Base-by-base conservation (phyloP, 2,888 invertebrate species). In the Cabera pusaria region DNA sequence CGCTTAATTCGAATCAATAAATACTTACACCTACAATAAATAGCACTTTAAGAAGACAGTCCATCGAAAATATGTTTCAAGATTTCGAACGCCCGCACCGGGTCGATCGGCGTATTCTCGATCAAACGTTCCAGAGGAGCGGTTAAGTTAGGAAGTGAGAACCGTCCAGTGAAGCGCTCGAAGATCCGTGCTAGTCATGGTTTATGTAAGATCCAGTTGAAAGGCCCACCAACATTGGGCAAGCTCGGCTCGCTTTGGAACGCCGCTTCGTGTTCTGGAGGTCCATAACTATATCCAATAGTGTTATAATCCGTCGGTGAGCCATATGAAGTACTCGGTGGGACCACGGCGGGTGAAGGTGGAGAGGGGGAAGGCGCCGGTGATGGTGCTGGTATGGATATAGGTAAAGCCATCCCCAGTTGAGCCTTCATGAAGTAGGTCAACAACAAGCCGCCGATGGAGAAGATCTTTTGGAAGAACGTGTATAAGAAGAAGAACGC, bases 381-480 rank as follows among this genome's bases (percentile, higher is more conserved):
- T n/a, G n/a, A n/a, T n/a, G n/a, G n/a, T n/a, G n/a, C n/a, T n/a
- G n/a, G n/a, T n/a, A n/a, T n/a, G n/a, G n/a, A n/a, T n/a, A n/a
- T n/a, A 0, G 22, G 16, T 17, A 12, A 0, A 41, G 6, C 3
- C 18, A 33, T 24, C 4, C 7, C 17, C 0, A 53, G 26, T 44
- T 72, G 72, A 49, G 51, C 69, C 55, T 72, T 82, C 67, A 87
- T 64, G 49, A 75, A 73, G 47, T 78, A 72, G 37, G 72, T 81
- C n/a, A 87, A 60, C 3, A 83, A 40, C 0, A 86, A 21, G 0
- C 83, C 86, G 0, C 71, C 77, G 2, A 82, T 40, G 25, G 72
- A 71, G 57, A 83, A 81, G 5, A 87, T 53, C 49, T 86, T 87
- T 44, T 87, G 87, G 68, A 87, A 87, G 54, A 86, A 66, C 1